Evolutionary conservation across 2,113 vertebrate genomes (phyloP), one percentile per base, ranked within the genome.

Genomic region (Seriola rivoliana): DNA sequence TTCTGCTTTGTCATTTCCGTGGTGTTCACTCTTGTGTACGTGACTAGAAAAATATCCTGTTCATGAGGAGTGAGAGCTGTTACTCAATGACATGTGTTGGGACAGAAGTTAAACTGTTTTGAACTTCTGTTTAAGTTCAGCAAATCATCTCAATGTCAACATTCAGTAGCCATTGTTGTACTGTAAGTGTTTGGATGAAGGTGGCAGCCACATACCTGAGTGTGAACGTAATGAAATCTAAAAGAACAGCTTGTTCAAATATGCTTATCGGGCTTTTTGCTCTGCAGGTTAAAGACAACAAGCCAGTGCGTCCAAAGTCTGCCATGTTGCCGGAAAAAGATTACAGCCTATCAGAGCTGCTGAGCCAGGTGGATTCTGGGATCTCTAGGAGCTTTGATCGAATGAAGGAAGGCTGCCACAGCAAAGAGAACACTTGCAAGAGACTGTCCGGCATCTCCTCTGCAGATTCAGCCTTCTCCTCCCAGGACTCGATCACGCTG

Each of bases 391-490:
- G 96, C 36, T 97, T 97, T 17, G 96, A 97, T 88, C 93, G 93
- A 10, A 94, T 97, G 0, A 97, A 97, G 75, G 97, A 97, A 67
- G 97, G 96, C 87, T 95, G 92, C 95, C 96, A 69, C 95, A 97
- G 80, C 93, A 97, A 95, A 81, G 96, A 96, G 46, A 96, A 96
- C 74, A 93, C 95, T 1, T 91, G 93, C 95, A 99, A 99, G 89
- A 85, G 98, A 71, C 96, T 99, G 48, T 99, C 98, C 0, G 98
- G 97, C 19, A 96, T 99, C 93, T 99, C 98, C 1, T 99, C 98
- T 0, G 97, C 98, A 23, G 98, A 99, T 89, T 99, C 98, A 0
- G 98, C 98, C 71, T 99, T 99, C 90, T 99, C 98, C 19, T 99
- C 98, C 32, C 95, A 99, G 78, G 98, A 98, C 63, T 99, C 98